Evolutionary conservation across 2,888 invertebrate species (phyloP).

Genomic region (Boloria selene): DNA sequence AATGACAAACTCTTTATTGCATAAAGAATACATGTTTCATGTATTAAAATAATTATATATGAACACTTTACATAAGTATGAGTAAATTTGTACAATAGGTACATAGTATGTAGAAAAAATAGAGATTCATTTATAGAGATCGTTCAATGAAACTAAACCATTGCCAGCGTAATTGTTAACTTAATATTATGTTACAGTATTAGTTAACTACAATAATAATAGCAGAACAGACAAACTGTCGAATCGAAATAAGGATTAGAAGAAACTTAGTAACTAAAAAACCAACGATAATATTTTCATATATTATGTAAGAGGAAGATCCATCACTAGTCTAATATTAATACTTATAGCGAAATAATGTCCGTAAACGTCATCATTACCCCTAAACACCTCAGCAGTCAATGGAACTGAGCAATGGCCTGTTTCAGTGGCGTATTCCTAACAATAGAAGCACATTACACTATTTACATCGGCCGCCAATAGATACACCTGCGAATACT

Average conservation of each 20-base stretch:
- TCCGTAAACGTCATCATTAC: slow-evolving; percentile 1
- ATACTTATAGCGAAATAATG: slow-evolving; percentile 17
- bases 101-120: slow-evolving; percentile 82
- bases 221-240: not conserved
- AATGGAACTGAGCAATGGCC: slow-evolving; percentile 67
- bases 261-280: slow-evolving; percentile 17
- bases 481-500: slow-evolving; percentile 59
- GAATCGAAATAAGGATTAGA: not conserved
- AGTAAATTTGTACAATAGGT: slow-evolving; percentile 77
- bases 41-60: slow-evolving; percentile 60
- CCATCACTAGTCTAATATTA: slow-evolving; percentile 15
- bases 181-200: slow-evolving; percentile 12
- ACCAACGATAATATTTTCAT: slow-evolving; percentile 16
- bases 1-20: slow-evolving; percentile 34
- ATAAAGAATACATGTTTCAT: slow-evolving; percentile 35
- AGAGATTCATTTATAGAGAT: slow-evolving; percentile 81
- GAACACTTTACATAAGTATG: slow-evolving; percentile 77
- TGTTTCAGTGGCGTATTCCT: slow-evolving; percentile 78
- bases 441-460: slow-evolving; percentile 78
- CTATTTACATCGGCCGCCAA: slow-evolving; percentile 75
- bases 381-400: slow-evolving; percentile 20
- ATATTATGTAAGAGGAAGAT: slow-evolving; percentile 19
- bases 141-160: slow-evolving; percentile 79
- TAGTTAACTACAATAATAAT: slow-evolving; percentile 17
- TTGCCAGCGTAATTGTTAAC: slow-evolving; percentile 53